These are phyloP conservation scores for Semnornis frantzii DNA, from an alignment of 2,113 vertebrate species.

Conservation along the genomic window DNA sequence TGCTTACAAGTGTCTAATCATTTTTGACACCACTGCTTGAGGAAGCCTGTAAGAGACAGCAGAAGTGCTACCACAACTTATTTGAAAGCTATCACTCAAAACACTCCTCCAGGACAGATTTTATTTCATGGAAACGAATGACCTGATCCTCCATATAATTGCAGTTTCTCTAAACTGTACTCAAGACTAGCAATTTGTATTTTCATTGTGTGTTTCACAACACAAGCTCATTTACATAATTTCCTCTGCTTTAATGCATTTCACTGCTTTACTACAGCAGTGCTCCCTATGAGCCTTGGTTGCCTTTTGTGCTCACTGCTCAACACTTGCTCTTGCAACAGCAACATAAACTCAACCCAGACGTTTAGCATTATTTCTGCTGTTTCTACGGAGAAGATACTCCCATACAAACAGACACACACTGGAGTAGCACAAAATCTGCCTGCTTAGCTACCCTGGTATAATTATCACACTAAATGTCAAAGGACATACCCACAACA, in stretches of 20 bases:
- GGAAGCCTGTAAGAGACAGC: neutral
- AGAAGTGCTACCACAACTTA: neutral
- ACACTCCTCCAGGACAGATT: neutral
- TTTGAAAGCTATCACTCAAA: neutral
- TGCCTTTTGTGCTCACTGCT: neutral
- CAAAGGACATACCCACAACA: neutral
- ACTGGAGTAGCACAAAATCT: neutral
- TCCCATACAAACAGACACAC: accelerated
- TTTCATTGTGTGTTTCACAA: neutral
- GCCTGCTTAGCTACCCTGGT: neutral
- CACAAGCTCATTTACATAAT: neutral
- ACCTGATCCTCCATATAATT: neutral
- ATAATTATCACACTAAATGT: neutral
- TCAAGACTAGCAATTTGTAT: neutral
- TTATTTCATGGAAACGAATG: neutral
- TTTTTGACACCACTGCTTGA: neutral
- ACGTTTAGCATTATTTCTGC: neutral
- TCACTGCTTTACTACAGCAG: neutral
- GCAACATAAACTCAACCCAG: neutral
- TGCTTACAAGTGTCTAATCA: neutral
- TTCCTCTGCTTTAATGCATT: neutral
- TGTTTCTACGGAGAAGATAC: neutral
- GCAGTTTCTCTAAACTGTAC: neutral
- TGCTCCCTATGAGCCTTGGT: neutral
- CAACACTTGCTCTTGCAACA: neutral